A percentile compares a stretch with the other conserved stretches of the same genome.
Evolutionary conservation across 2,888 invertebrate species (phyloP).

Genomic region (Apamea monoglypha): DNA sequence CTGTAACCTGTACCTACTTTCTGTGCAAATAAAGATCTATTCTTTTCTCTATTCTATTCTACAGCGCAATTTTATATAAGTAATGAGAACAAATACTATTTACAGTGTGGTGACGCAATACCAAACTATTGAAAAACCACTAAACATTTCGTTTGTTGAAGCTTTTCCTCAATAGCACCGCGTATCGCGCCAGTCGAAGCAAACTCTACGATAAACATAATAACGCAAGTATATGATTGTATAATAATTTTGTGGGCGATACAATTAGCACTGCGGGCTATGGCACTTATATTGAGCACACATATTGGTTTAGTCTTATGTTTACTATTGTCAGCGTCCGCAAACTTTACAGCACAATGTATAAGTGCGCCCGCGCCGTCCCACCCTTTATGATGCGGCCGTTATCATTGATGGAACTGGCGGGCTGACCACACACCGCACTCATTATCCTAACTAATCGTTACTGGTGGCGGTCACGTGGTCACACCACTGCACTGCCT

Average conservation of each 20-base stretch:
- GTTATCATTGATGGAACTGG: neutral
- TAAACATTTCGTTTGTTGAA: too few relatives aligned
- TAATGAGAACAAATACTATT: neutral
- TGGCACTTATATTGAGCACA: neutral
- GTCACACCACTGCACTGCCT: neutral
- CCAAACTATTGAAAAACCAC: neutral
- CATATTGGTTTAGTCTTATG: neutral
- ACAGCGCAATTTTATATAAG: neutral
- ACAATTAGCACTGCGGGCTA: neutral
- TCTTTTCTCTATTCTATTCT: too few relatives aligned
- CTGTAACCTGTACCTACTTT: too few relatives aligned
- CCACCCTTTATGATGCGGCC: neutral
- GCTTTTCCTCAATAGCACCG: constrained; percentile 3
- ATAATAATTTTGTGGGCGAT: too few relatives aligned
- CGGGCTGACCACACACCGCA: neutral
- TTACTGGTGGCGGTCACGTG: neutral
- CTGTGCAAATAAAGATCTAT: too few relatives aligned
- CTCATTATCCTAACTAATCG: neutral
- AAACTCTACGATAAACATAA: neutral
- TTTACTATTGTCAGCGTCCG: too few relatives aligned
- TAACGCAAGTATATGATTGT: too few relatives aligned
- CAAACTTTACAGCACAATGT: too few relatives aligned
- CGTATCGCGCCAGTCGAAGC: too few relatives aligned
- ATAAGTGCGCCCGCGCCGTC: too few relatives aligned
- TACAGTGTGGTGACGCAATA: neutral